A percentile compares a stretch with the other conserved stretches of the same genome.
Evolutionary conservation across 2,797 vertebrate species (phyloP).

Genomic region (Bovichtus diacanthus): DNA sequence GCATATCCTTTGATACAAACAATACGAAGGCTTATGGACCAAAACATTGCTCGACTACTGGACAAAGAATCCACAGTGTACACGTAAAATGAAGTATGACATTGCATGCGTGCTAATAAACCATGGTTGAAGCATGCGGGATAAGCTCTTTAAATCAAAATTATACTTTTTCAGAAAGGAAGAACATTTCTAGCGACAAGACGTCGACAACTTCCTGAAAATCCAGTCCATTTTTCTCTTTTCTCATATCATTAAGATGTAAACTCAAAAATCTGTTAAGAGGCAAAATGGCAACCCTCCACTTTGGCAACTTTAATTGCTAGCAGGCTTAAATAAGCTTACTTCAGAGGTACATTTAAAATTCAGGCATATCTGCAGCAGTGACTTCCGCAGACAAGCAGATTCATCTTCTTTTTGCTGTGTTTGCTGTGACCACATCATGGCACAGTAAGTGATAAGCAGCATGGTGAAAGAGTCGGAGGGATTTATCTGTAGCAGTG

Average conservation of each 20-base stretch:
- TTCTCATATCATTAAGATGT: slow-evolving; percentile 12
- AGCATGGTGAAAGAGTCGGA: slow-evolving; percentile 67
- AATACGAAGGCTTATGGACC: background rate
- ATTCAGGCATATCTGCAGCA: slow-evolving; percentile 65
- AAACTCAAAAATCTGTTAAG: slow-evolving; percentile 29
- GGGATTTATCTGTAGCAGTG: slow-evolving; percentile 78
- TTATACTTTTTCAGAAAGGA: background rate
- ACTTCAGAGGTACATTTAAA: slow-evolving; percentile 65
- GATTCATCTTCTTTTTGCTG: slow-evolving; percentile 76
- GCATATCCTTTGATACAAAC: background rate
- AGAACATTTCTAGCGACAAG: no score
- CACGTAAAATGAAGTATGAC: no score
- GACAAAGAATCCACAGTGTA: background rate
- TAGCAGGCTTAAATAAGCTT: slow-evolving; percentile 58
- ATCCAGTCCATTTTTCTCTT: background rate
- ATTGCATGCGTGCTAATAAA: background rate
- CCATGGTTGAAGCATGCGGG: background rate
- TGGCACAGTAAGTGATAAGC: slow-evolving; percentile 77
- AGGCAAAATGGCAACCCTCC: slow-evolving; percentile 43
- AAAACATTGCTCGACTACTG: no score
- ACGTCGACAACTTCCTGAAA: no score
- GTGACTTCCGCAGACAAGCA: slow-evolving; percentile 64
- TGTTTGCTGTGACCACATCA: slow-evolving; percentile 78
- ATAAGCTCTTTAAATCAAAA: background rate
- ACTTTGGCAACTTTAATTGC: slow-evolving; percentile 68